These are phyloP conservation scores for Nephotettix cincticeps DNA, from an alignment of 1,140 invertebrate species.

Conservation along the genomic window DNA sequence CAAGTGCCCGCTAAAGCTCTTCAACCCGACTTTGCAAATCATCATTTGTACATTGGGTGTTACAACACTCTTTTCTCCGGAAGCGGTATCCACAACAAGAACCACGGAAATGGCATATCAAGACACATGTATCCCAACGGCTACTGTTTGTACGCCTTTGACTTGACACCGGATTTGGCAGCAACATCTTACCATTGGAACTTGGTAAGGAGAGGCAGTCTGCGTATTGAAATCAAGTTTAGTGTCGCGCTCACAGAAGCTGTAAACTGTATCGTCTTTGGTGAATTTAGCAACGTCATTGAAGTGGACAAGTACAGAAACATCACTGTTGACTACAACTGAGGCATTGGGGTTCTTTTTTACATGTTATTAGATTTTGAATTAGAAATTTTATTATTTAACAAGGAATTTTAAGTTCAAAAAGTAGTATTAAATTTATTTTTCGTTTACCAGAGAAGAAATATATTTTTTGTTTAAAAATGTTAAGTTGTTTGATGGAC, in stretches of 20 bases:
- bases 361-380: background rate
- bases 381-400: background rate
- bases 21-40: background rate
- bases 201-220: too few relatives aligned
- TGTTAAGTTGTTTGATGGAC: background rate
- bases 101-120: background rate
- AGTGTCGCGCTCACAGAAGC: too few relatives aligned
- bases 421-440: background rate
- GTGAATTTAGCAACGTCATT: background rate
- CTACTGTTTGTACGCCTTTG: too few relatives aligned
- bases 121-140: background rate
- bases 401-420: too few relatives aligned
- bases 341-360: background rate
- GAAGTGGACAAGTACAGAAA: background rate
- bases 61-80: too few relatives aligned
- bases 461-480: too few relatives aligned
- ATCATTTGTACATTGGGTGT: background rate
- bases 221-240: too few relatives aligned
- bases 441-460: background rate
- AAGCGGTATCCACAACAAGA: background rate
- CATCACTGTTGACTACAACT: background rate
- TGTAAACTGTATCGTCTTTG: too few relatives aligned
- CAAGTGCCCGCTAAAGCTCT: conserved; percentile 27
- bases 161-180: too few relatives aligned
- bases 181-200: too few relatives aligned